These are phyloP conservation scores for Nomada ferruginata DNA, from an alignment of 2,888 invertebrate genomes.

Conservation along the genomic window DNA sequence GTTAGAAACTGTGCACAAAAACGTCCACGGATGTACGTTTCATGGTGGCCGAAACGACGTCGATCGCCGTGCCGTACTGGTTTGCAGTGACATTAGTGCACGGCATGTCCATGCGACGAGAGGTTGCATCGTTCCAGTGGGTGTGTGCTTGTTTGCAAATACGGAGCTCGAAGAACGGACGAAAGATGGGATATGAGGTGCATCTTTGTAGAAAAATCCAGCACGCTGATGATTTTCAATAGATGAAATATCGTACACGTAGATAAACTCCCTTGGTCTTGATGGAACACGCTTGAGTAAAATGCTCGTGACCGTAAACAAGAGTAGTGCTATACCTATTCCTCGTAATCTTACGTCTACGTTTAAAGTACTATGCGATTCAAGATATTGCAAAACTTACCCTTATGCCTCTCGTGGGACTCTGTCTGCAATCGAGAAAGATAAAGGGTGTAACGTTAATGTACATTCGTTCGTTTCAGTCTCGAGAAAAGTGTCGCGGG, in stretches of 20 bases:
- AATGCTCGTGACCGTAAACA: constrained; percentile 57
- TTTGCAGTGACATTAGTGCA: constrained; percentile 49
- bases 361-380: constrained; percentile 20
- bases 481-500: not conserved
- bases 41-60: constrained; percentile 55
- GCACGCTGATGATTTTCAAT: constrained; percentile 50
- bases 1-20: constrained; percentile 40
- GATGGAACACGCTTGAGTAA: constrained; percentile 59
- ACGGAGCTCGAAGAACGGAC: constrained; percentile 39
- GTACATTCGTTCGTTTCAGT: not conserved
- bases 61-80: constrained; percentile 23
- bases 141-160: constrained; percentile 46
- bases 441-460: not conserved
- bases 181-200: constrained; percentile 38
- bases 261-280: constrained; percentile 68
- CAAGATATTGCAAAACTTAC: constrained; percentile 75
- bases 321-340: constrained; percentile 62
- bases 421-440: constrained; percentile 77
- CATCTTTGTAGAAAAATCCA: constrained; percentile 42
- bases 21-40: constrained; percentile 51
- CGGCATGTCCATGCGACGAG: constrained; percentile 49
- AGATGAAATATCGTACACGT: constrained; percentile 33
- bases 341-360: constrained; percentile 59
- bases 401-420: constrained; percentile 81
- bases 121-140: constrained; percentile 48